Conservation (phyloP, 92 coral and sea anemone genomes). For the Meandrina meandrites region DNA sequence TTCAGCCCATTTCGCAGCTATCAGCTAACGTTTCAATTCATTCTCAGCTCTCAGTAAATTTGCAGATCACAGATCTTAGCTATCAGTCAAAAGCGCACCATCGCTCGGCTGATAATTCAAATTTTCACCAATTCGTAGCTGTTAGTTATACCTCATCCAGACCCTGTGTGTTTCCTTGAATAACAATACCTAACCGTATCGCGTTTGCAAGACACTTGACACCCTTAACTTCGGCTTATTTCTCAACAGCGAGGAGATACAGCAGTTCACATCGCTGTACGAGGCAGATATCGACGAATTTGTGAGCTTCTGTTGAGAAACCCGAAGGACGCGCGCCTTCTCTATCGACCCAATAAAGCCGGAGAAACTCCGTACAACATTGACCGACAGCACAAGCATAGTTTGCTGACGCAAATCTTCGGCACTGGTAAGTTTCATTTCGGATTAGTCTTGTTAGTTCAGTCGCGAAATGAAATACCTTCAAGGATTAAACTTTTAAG, state of each 20-base stretch:
- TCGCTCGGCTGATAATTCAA: too few species aligned
- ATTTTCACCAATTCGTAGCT: too few species aligned
- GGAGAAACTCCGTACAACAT: constrained; percentile 98
- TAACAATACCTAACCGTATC: neutral
- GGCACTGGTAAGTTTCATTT: constrained; percentile 71
- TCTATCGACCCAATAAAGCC: constrained; percentile 93
- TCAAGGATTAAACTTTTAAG: neutral
- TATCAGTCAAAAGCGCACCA: too few species aligned
- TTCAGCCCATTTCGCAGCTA: too few species aligned
- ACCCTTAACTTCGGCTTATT: neutral
- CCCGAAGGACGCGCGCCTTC: constrained; percentile 93
- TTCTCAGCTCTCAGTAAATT: too few species aligned
- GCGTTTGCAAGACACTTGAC: neutral
- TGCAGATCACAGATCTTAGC: too few species aligned
- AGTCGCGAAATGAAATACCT: neutral
- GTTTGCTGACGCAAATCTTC: constrained; percentile 89
- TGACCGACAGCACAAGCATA: constrained; percentile 92
- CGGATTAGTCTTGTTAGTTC: neutral
- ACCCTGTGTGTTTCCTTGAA: neutral
- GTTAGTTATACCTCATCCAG: too few species aligned
- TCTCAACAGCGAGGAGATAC: constrained; percentile 91
- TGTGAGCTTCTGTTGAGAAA: constrained; percentile 88
- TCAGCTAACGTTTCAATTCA: too few species aligned
- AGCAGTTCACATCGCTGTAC: constrained; percentile 90
- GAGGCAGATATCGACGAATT: constrained; percentile 90